Evolutionary conservation across 2,888 invertebrate species (phyloP).

Genomic region (Biston betularia): DNA sequence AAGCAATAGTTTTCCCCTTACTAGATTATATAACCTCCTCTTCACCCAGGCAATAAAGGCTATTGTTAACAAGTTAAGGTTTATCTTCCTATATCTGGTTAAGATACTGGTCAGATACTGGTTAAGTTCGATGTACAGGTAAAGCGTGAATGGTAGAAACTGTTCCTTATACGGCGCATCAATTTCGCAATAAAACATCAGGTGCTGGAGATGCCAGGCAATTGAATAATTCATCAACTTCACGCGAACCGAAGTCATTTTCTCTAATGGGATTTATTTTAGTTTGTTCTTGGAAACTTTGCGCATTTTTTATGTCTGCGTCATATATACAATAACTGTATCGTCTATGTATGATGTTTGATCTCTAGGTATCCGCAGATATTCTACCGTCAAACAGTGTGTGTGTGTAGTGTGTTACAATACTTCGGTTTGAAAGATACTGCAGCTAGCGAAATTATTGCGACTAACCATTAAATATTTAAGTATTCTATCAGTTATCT

Average conservation of each 20-base stretch:
- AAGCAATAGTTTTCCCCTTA: too few species aligned
- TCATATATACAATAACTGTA: neutral
- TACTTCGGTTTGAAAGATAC: too few species aligned
- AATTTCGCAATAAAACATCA: conserved; percentile 55
- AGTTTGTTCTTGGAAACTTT: conserved; percentile 40
- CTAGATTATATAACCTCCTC: too few species aligned
- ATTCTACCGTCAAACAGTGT: too few species aligned
- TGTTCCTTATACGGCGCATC: conserved; percentile 50
- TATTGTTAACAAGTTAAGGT: neutral
- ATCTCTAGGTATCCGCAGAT: too few species aligned
- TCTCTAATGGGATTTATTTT: conserved; percentile 37
- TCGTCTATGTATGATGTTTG: too few species aligned
- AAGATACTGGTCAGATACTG: conserved; percentile 40
- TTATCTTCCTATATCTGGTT: conserved; percentile 49
- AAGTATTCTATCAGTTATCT: too few species aligned
- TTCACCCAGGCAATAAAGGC: neutral
- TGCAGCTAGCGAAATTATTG: too few species aligned
- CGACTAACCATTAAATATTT: too few species aligned
- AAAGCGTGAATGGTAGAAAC: conserved; percentile 40
- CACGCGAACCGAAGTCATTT: conserved; percentile 54
- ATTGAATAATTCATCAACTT: conserved; percentile 67
- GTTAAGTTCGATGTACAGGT: conserved; percentile 7
- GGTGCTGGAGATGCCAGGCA: conserved; percentile 51
- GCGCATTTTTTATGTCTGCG: conserved; percentile 6
- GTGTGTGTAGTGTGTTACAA: too few species aligned